phyloP scores from a whole-genome alignment of 2,888 invertebrate genomes.

The Trichopoda pennipes region DNA sequence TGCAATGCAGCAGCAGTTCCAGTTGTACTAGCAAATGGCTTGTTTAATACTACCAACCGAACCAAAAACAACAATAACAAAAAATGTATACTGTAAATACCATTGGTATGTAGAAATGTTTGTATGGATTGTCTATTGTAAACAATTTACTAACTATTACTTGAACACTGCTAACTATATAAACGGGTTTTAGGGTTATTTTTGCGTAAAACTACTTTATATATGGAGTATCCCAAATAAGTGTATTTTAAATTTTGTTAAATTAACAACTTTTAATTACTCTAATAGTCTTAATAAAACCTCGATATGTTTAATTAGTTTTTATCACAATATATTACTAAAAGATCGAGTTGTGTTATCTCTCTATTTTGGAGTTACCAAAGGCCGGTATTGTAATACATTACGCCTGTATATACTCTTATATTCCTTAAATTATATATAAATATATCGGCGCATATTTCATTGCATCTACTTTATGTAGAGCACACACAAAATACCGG shows the following conservation, averaged over 20 bases:
- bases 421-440: not conserved
- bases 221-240: too few species aligned
- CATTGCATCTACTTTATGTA: slow-evolving; percentile 45
- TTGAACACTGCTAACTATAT: slow-evolving; percentile 27
- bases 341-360: too few species aligned
- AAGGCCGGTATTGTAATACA: slow-evolving; percentile 2
- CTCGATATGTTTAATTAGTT: too few species aligned
- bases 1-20: slow-evolving; percentile 72
- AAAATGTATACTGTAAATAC: slow-evolving; percentile 25
- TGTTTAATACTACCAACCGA: slow-evolving; percentile 29
- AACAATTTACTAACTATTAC: slow-evolving; percentile 33
- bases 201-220: not conserved
- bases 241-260: too few species aligned
- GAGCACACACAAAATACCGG: slow-evolving; percentile 62
- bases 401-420: not conserved
- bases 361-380: not conserved
- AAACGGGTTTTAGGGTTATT: not conserved
- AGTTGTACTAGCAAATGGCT: slow-evolving; percentile 46
- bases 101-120: slow-evolving; percentile 8
- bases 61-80: slow-evolving; percentile 13
- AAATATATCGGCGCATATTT: slow-evolving; percentile 1
- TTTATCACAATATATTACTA: too few species aligned
- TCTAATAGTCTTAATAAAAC: too few species aligned
- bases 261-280: too few species aligned
- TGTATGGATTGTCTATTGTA: slow-evolving; percentile 24